These are phyloP conservation scores for Uropetala carovei DNA, from an alignment of 2,888 invertebrate species.

Conservation along the genomic window DNA sequence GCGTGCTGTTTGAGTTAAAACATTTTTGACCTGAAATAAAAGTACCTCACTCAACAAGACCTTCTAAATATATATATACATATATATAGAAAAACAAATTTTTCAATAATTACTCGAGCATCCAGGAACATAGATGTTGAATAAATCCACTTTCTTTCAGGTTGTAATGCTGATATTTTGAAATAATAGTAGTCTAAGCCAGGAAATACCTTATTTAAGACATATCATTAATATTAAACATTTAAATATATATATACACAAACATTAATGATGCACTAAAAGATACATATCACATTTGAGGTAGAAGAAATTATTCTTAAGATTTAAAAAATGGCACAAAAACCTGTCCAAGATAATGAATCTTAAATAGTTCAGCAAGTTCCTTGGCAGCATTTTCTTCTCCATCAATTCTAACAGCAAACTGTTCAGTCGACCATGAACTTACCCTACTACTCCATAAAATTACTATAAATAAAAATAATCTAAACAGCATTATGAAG, in stretches of 20 bases:
- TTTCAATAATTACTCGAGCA: neutral
- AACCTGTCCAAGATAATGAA: slow-evolving; percentile 19
- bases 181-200: slow-evolving; percentile 23
- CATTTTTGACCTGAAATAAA: slow-evolving; percentile 12
- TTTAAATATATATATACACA: neutral
- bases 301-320: neutral
- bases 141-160: neutral
- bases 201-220: slow-evolving; percentile 12
- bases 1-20: slow-evolving; percentile 22
- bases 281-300: neutral
- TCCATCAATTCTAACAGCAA: slow-evolving; percentile 25
- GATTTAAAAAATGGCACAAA: neutral
- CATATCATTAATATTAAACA: neutral
- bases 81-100: neutral
- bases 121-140: slow-evolving; percentile 28
- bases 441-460: neutral
- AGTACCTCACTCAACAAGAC: too few species aligned
- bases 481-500: neutral
- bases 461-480: neutral
- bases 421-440: neutral
- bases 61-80: neutral
- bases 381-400: neutral
- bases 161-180: neutral
- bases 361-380: neutral
- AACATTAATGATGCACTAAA: neutral